Evolutionary conservation across 23 tunicate genomes (phyloP), one percentile per base, ranked within the genome.

Genomic region (Trididemnum clinides): DNA sequence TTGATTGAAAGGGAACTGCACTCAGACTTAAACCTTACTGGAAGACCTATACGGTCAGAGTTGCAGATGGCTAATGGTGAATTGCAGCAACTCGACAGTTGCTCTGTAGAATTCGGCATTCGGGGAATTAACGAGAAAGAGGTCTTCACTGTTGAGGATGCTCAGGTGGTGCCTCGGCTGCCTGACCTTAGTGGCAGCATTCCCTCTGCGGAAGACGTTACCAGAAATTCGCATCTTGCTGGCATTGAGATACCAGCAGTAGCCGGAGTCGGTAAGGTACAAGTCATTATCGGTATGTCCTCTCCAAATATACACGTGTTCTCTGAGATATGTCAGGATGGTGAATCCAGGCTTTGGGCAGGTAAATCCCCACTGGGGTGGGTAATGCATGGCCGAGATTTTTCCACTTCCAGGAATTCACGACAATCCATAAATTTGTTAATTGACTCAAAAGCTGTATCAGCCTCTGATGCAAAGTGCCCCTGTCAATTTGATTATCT

Each of bases 401-500:
- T 29, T 15, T 4, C 37, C 37, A 6, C 12, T 5, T 5, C 75
- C 6, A 37, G n/a, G 2, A 4, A 29, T 5, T 15, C 37, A 29
- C 37, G 75, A 3, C n/a, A n/a, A 29, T 5, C 7, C 2, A 37
- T 66, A 10, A 66, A 66, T 66, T 6, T 30, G 36, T 31, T 66
- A n/a, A 6, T 66, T 6, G 75, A 66, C 12, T 29, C 37, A 4
- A 15, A 31, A 31, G 75, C 75, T 30, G 37, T 2, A 7, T 5
- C 75, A 6, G 36, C 22, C 4, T 4, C n/a, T 3, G n/a, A 66
- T 32, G 10, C 75, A 4, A 3, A 5, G 3, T 66, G 75, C 37
- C 75, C 75, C 4, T 66, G 75, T 66, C 37, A 66, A 66, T 66
- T 66, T 31, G 75, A 66, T 66, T 66, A 66, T 66, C 37, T 66